These are phyloP conservation scores for Myiotriccus ornatus DNA, from an alignment of 2,797 vertebrate species.

Conservation along the genomic window DNA sequence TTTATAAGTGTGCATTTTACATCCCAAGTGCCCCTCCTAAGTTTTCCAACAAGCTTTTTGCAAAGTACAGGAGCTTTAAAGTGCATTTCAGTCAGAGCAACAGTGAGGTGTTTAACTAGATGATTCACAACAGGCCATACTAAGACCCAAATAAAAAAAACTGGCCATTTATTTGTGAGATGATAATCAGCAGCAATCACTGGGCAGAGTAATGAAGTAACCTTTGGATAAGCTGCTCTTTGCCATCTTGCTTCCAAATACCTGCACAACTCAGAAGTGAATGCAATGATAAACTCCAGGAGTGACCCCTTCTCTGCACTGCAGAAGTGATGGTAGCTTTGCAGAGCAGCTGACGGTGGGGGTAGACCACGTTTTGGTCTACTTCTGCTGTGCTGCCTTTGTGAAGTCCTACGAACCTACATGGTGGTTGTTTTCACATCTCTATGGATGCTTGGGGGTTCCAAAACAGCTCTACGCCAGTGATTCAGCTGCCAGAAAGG, in stretches of 20 bases:
- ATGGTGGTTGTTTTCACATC: background rate
- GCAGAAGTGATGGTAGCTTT: background rate
- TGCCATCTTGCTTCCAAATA: background rate
- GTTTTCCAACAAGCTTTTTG: background rate
- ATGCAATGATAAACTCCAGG: background rate
- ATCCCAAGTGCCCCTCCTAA: background rate
- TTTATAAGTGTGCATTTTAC: background rate
- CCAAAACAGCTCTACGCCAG: background rate
- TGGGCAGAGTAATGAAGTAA: background rate
- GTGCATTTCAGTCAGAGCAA: background rate
- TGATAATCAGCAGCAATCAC: background rate
- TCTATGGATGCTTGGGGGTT: background rate
- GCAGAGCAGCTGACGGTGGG: background rate
- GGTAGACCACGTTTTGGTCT: rapidly evolving
- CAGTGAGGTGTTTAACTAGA: background rate
- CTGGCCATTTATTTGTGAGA: background rate
- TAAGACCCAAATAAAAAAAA: background rate
- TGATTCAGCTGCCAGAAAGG: background rate
- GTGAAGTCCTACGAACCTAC: background rate
- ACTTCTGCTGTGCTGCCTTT: background rate
- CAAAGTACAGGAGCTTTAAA: background rate
- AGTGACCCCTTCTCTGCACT: background rate
- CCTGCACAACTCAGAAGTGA: background rate
- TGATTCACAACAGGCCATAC: background rate
- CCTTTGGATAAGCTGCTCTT: background rate